Percentiles rank a stretch among this genome's conserved stretches.
Evolutionary conservation across 2,113 vertebrate species (phyloP).

Genomic region (Ceratotherium simum): DNA sequence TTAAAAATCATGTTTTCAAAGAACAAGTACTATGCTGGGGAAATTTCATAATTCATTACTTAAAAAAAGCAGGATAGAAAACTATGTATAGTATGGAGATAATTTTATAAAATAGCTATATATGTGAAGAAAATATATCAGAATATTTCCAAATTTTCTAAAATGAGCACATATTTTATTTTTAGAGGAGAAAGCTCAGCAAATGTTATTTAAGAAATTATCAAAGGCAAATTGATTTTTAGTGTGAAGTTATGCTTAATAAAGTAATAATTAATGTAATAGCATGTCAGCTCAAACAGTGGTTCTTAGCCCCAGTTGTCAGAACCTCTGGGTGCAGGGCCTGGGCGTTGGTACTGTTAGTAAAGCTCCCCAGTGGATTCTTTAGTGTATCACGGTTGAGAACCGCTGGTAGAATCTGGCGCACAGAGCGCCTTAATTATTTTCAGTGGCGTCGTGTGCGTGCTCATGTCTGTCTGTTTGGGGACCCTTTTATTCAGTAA

Average conservation of each 20-base stretch:
- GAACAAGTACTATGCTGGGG: neutral
- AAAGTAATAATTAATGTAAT: neutral
- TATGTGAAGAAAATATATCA: neutral
- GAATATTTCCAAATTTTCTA: neutral
- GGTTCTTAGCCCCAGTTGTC: neutral
- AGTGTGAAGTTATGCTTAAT: neutral
- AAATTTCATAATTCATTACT: neutral
- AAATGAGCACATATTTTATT: neutral
- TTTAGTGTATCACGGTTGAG: neutral
- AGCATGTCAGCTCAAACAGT: neutral
- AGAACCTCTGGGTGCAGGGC: neutral
- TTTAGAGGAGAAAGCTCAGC: neutral
- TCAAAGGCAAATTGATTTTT: neutral
- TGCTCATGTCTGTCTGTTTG: neutral
- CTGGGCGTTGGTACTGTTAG: neutral
- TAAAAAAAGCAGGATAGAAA: neutral
- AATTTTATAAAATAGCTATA: neutral
- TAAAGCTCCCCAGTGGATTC: neutral
- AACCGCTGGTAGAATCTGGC: neutral
- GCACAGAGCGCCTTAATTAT: neutral
- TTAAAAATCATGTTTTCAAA: constrained; percentile 42
- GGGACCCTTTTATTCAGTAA: neutral
- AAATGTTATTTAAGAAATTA: constrained; percentile 15
- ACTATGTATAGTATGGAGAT: neutral
- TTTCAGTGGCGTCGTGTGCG: neutral